phyloP scores from a whole-genome alignment of 1,140 invertebrate genomes.

The Paralvinella palmiformis region DNA sequence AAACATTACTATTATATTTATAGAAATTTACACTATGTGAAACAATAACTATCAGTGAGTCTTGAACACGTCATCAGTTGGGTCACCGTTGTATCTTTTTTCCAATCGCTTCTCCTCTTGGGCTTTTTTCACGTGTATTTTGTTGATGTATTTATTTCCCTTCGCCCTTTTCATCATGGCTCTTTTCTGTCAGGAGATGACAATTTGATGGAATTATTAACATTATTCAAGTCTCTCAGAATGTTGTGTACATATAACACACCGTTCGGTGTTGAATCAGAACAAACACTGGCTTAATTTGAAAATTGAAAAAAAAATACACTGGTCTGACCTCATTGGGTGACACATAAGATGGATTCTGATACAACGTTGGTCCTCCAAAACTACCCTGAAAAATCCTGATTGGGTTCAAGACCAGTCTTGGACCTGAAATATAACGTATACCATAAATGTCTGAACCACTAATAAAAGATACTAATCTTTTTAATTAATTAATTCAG shows the following conservation, averaged over 20 bases:
- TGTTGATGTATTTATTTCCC: conserved; percentile 69
- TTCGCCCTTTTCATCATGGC: conserved; percentile 63
- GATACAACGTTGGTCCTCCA: conserved; percentile 82
- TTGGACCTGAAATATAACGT: conserved; percentile 60
- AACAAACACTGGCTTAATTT: neutral
- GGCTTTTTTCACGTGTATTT: conserved; percentile 71
- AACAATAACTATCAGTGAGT: neutral
- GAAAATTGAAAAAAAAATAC: conserved; percentile 4
- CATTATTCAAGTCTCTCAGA: neutral
- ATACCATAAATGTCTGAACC: neutral
- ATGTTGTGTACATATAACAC: neutral
- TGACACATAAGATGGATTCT: conserved; percentile 86
- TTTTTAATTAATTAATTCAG: neutral
- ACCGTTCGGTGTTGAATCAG: neutral
- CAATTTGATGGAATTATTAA: conserved; percentile 8
- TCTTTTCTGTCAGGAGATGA: conserved; percentile 58
- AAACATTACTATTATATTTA: too few species aligned
- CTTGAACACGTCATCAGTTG: conserved; percentile 60
- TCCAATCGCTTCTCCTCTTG: conserved; percentile 65
- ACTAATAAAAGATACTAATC: neutral
- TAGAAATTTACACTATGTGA: too few species aligned
- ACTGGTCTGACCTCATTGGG: conserved; percentile 64
- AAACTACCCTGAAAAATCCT: conserved; percentile 92
- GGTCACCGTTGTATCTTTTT: conserved; percentile 61
- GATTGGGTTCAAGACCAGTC: conserved; percentile 94